Base-by-base conservation (phyloP, 1,140 invertebrate genomes). In the Drosophila carrolli region DNA sequence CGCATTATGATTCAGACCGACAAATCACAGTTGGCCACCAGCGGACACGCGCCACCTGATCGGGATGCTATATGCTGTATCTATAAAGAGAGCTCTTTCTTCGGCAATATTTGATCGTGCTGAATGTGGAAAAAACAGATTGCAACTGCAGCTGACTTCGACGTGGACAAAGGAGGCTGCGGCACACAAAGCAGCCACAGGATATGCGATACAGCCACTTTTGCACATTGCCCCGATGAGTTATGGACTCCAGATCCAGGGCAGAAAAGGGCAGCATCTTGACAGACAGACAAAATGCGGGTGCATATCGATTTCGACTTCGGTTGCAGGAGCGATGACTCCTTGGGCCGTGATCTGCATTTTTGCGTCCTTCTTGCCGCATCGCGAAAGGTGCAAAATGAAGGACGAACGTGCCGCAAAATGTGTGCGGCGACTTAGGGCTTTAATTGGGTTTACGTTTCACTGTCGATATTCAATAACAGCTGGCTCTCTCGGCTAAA, bases 171-270 rank as follows among this genome's bases (percentile, higher is more conserved):
- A 71, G 32, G 75, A 57, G 62, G 53, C 66, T 72, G 55, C 53
- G 81, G 77, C 74, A 81, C 66, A 89, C 84, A 89, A 89, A 75
- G 72, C 65, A 56, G 67, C 59, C 67, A 78, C 84, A 88, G 84
- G 86, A 91, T 90, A 90, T 90, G 86, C 88, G 85, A 90, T 90
- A 90, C 82, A 82, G 81, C 48, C 76, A 86, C 81, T 90, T 90
- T 91, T 90, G 86, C 86, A 90, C 86, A 90, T 91, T 79, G 82
- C 86, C 78, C 55, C 73, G 73, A 72, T 89, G 84, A 89, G 74
- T 85, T 89, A 89, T 89, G 85, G 70, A 35, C 63, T 54, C 66
- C 75, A 68, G 70, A 61, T 59, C 16, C n/a, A 6, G 32, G 6
- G 8, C 14, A 0, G 13, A 27, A 63, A 38, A 68, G 10, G 57